Base-by-base conservation (phyloP, 1,140 invertebrate species). In the Aplysia californica region DNA sequence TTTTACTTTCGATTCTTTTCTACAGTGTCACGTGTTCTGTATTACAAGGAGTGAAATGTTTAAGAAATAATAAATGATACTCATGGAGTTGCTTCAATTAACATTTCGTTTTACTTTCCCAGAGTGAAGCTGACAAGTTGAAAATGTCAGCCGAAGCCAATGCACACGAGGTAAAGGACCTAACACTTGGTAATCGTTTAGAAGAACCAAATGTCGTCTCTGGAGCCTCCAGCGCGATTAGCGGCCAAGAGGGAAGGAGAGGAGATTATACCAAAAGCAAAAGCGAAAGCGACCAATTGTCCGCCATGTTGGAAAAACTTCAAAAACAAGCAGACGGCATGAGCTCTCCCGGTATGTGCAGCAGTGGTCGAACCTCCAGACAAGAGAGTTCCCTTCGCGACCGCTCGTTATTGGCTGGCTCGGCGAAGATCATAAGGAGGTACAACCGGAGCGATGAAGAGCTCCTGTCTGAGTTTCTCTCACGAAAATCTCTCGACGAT, bases 361-460 rank as follows among this genome's bases (percentile, higher is more conserved):
- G 44, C 44, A 31, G 10, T 20, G 26, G 1, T 29, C 39, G n/a
- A 26, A 31, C 39, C 36, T 41, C 66, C 3, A 65, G 33, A 65
- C 61, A 33, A 3, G 39, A 18, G n/a, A 2, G 35, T 33, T 35
- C 61, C n/a, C 33, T 33, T 6, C 41, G 68, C 3, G 68, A 70
- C 20, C 1, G 68, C 1, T 70, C 68, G n/a, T 23, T 70, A 31
- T n/a, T 70, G 29, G 68, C 44, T 31, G 68, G 58, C 1, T 70
- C 68, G 2, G 68, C 55, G 2, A 26, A 56, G 1, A 35, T 70
- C 3, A 36, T 70, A 31, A 70, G 21, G 21, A 70, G 58, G 29
- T 70, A 70, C 31, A 70, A 56, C 6, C 55, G 58, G 38, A 50
- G 23, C 10, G 68, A 70, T 10, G 68, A 70, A 2, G 68, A 70